Base-by-base conservation (phyloP, 2,888 invertebrate genomes). In the Sphaeridia pumilis region DNA sequence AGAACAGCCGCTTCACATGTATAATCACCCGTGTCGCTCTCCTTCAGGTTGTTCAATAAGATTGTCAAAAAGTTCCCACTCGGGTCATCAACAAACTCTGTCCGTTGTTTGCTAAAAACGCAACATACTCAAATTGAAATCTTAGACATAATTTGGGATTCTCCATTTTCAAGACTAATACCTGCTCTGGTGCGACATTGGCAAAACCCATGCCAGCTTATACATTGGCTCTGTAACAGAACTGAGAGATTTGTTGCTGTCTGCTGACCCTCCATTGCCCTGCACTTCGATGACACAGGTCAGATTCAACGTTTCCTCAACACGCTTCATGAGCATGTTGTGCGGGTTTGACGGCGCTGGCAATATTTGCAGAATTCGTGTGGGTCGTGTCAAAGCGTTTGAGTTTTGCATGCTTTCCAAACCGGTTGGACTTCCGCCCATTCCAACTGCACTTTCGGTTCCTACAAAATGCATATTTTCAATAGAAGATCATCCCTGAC, bases 161-260 rank as follows among this genome's bases (percentile, higher is more conserved):
- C 17, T 5, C 22, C n/a, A 26, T 35, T 28, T n/a, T 38, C 4
- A n/a, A n/a, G n/a, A n/a, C n/a, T 22, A 21, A 48, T 49, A 59
- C 60, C 58, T 60, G 38, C 58, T 58, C 45, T 58, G 57, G 17
- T 53, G 58, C 26, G 48, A 25, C 27, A 55, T 50, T 12, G 60
- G 60, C 42, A 60, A 49, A 46, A 56, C 55, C 60, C 60, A 60
- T 17, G 60, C 52, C 17, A 60, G 47, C 25, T 57, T 58, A 28
- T 57, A 58, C 20, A 49, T 12, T 31, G 56, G 52, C 27, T 60
- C 56, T 44, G 34, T 42, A 20, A 17, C 41, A 38, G 20, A 34
- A n/a, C 4, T 20, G 2, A 14, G 4, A 14, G 43, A 31, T 10
- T 51, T 41, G 36, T 57, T 57, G 17, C 20, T 38, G 12, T 43